Evolutionary conservation across 2,888 invertebrate genomes (phyloP).

Genomic region (Leptopterna dolabrata): DNA sequence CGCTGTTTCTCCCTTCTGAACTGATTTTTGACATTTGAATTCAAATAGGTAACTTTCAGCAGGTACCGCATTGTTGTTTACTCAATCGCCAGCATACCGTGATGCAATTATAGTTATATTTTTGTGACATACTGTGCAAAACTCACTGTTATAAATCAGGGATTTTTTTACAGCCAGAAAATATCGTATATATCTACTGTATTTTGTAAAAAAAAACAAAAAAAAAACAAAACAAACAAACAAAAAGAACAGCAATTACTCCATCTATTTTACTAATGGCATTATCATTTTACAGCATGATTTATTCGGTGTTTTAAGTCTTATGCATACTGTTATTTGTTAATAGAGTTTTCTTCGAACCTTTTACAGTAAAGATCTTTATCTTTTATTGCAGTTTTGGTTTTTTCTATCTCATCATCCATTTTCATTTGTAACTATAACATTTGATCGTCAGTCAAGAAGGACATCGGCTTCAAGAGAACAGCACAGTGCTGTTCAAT

Average conservation of each 20-base stretch:
- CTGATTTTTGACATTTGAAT: background rate
- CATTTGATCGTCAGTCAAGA: background rate
- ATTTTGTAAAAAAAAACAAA: constrained; percentile 48
- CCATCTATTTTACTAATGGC: constrained; percentile 45
- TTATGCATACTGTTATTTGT: constrained; percentile 59
- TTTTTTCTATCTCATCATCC: background rate
- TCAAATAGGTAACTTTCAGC: background rate
- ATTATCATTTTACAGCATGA: constrained; percentile 52
- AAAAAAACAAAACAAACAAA: constrained; percentile 7
- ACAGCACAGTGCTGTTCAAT: too few relatives aligned
- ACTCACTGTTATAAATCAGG: constrained; percentile 58
- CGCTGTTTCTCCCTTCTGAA: background rate
- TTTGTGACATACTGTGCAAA: constrained; percentile 58
- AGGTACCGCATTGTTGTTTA: background rate
- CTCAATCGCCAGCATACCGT: constrained; percentile 22
- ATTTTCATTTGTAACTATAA: background rate
- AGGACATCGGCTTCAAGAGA: too few relatives aligned
- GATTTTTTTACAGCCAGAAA: constrained; percentile 58
- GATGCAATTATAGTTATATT: constrained; percentile 59
- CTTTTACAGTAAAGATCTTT: constrained; percentile 58
- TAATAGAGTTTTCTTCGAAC: constrained; percentile 58
- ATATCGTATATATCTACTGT: constrained; percentile 53
- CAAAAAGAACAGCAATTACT: constrained; percentile 26
- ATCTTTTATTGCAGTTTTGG: constrained; percentile 48
- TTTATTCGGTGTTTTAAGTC: constrained; percentile 40